Evolutionary conservation across 2,113 vertebrate genomes (phyloP).

Genomic region (Nettapus auritus): DNA sequence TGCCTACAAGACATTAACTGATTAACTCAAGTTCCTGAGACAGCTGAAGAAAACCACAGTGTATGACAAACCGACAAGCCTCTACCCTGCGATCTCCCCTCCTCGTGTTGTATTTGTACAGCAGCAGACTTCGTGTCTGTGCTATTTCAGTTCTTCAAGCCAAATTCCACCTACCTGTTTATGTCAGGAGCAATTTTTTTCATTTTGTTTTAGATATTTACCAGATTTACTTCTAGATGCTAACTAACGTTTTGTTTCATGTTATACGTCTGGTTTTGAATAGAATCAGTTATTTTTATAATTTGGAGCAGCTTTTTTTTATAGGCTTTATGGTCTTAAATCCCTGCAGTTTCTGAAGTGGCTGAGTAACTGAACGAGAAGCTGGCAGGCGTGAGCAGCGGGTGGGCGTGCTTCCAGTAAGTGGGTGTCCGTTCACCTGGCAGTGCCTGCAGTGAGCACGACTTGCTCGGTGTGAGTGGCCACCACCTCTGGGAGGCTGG

Average conservation of each 20-base stretch:
- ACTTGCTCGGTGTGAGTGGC: accelerated
- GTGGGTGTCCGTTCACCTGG: accelerated
- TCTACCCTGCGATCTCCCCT: not conserved
- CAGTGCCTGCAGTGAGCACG: not conserved
- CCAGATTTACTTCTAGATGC: not conserved
- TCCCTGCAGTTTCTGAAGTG: not conserved
- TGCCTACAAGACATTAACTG: not conserved
- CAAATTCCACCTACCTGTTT: not conserved
- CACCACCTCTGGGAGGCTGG: not conserved
- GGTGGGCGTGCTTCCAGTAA: not conserved
- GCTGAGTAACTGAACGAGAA: not conserved
- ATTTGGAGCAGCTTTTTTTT: not conserved
- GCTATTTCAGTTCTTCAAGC: not conserved
- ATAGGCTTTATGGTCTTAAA: not conserved
- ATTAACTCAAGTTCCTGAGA: not conserved
- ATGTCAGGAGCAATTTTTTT: not conserved
- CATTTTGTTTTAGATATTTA: not conserved
- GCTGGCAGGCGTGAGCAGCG: not conserved
- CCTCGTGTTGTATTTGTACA: not conserved
- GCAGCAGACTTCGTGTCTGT: not conserved
- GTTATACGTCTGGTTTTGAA: not conserved
- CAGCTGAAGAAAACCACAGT: not conserved
- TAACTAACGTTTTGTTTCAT: not conserved
- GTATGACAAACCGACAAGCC: not conserved
- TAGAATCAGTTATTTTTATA: not conserved